Evolutionary conservation across 1,140 invertebrate genomes (phyloP), one percentile per base, ranked within the genome.

Genomic region (Druon quercuslanigerum): DNA sequence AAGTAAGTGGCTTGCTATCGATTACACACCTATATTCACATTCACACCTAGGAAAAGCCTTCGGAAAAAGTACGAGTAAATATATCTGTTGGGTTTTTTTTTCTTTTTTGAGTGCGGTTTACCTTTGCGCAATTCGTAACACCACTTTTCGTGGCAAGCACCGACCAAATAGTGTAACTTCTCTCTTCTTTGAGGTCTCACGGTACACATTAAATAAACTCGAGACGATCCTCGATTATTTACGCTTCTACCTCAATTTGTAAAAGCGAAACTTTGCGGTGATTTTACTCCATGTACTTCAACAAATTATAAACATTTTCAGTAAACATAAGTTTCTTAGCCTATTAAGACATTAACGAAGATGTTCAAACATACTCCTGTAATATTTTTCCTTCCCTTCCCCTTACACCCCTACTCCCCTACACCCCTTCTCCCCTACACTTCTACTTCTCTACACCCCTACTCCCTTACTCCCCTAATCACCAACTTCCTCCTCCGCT

Each of bases 1-100:
- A 66, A 66, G 60, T 66, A 66, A 66, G 60, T 66, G 60, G 60
- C 60, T 66, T n/a, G 20, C 60, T 40, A 66, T 66, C 60, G 60
- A 46, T 66, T 66, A 66, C 33, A 17, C 9, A 54, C 17, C 33
- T 33, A 66, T 16, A 14, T 66, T 40, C 14, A 66, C 57, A 66
- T 66, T 66, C 33, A 16, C 13, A 66, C 60, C 40, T 40, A 66
- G 60, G 4, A 66, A 66, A 40, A 40, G n/a, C 13, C 25, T 46
- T 40, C 60, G 25, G 8, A 14, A 66, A 40, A 66, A 66, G 8
- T 17, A 66, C 25, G n/a, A 66, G 60, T 40, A 66, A 66, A 66
- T 66, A 66, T 66, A 66, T 66, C 25, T 66, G 60, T 66, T 66
- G 60, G 60, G n/a, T 16, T 40, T 66, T 66, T 66, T 66, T 20